Evolutionary conservation across 2,888 invertebrate species (phyloP).

Genomic region (Ochropleura leucogaster): DNA sequence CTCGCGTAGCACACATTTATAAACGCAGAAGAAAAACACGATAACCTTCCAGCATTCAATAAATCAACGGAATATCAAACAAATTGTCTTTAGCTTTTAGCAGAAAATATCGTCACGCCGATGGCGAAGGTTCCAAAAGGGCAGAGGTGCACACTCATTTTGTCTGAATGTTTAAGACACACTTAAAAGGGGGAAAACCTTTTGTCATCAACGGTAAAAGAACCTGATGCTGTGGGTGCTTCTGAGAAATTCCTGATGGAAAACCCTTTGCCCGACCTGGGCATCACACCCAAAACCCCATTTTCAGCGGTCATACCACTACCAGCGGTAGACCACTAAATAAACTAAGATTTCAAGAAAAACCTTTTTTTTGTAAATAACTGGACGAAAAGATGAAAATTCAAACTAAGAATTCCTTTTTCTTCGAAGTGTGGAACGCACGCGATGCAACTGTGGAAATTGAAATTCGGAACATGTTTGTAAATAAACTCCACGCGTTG

Average conservation of each 20-base stretch:
- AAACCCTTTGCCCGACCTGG: neutral
- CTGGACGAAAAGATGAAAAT: conserved; percentile 1
- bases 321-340: no score
- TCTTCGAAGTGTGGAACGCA: neutral
- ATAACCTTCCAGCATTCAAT: conserved; percentile 30
- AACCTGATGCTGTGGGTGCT: no score
- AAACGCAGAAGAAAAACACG: conserved; percentile 35
- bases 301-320: no score
- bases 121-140: no score
- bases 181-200: neutral
- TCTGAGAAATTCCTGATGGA: no score
- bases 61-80: neutral
- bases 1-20: neutral
- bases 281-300: neutral
- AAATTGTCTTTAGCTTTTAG: no score
- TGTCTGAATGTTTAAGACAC: no score
- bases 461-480: conserved; percentile 20
- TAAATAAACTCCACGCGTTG: conserved; percentile 47
- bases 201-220: neutral
- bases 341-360: neutral
- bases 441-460: conserved; percentile 10
- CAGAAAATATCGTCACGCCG: no score
- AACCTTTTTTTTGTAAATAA: neutral
- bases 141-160: no score
- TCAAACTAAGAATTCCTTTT: conserved; percentile 11